Percentiles rank a stretch among this genome's conserved stretches.
phyloP scores from a whole-genome alignment of 2,888 invertebrate genomes.

The Noctua pronuba region DNA sequence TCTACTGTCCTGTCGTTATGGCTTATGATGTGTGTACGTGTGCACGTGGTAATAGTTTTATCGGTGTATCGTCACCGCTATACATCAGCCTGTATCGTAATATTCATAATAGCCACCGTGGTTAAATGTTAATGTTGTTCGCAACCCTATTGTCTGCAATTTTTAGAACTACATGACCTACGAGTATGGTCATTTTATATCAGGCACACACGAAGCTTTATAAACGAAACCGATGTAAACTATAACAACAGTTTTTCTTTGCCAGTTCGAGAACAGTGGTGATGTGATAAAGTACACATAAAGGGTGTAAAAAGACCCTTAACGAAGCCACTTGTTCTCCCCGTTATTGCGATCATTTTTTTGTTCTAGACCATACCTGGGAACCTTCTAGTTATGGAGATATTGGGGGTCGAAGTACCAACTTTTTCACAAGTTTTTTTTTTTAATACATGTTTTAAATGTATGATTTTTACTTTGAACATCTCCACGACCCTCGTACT shows the following conservation, averaged over 20 bases:
- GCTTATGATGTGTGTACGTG: constrained; percentile 1
- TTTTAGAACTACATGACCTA: background rate
- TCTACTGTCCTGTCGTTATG: background rate
- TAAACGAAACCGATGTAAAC: background rate
- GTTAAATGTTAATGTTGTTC: constrained; percentile 11
- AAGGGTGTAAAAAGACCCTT: no score
- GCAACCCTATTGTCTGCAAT: background rate
- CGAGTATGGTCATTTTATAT: background rate
- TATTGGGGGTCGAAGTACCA: no score
- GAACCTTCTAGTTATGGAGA: no score
- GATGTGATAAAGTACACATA: background rate
- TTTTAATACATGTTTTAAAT: no score
- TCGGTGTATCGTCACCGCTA: constrained; percentile 26
- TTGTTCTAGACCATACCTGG: no score
- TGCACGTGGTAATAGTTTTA: constrained; percentile 39
- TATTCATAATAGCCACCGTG: background rate
- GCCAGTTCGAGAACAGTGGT: background rate
- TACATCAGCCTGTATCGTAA: constrained; percentile 14
- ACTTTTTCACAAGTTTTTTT: no score
- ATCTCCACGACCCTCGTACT: no score
- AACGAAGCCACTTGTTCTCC: no score
- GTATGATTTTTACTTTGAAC: no score
- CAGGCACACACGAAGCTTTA: background rate
- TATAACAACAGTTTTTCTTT: background rate
- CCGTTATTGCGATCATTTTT: no score